A percentile compares a stretch with the other conserved stretches of the same genome.
Evolutionary conservation across 2,888 invertebrate genomes (phyloP).

Genomic region (Sphaerophoria rueppellii): DNA sequence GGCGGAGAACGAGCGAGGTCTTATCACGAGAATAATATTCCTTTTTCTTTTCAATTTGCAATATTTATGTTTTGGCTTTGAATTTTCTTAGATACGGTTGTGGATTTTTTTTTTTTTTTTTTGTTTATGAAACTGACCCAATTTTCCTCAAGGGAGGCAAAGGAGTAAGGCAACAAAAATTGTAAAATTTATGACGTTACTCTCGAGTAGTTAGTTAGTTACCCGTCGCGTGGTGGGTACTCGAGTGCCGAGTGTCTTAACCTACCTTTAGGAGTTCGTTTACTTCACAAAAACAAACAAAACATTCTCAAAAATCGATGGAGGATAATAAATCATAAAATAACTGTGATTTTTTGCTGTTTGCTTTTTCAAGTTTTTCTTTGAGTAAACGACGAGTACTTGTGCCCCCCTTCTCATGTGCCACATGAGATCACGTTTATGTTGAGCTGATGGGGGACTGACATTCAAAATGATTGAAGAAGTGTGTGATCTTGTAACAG

Average conservation of each 20-base stretch:
- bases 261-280: slow-evolving; percentile 23
- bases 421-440: slow-evolving; percentile 62
- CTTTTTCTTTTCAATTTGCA: neutral
- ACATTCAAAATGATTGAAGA: slow-evolving; percentile 26
- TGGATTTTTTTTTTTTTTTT: slow-evolving; percentile 1
- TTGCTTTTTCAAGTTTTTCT: slow-evolving; percentile 6
- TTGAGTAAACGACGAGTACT: neutral
- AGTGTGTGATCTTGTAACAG: slow-evolving; percentile 55
- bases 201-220: neutral
- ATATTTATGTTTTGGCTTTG: neutral
- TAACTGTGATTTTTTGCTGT: slow-evolving; percentile 42
- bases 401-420: slow-evolving; percentile 7
- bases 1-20: slow-evolving; percentile 17
- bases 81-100: neutral
- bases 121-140: slow-evolving; percentile 44
- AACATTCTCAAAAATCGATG: slow-evolving; percentile 25
- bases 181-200: slow-evolving; percentile 46
- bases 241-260: neutral
- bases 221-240: neutral
- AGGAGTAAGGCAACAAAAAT: neutral
- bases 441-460: slow-evolving; percentile 5
- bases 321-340: slow-evolving; percentile 65
- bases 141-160: slow-evolving; percentile 31
- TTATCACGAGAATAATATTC: neutral
- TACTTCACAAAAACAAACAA: neutral